Base-by-base conservation (phyloP, 35 echinoderm and acorn worm genomes). In the Apostichopus parvimensis region DNA sequence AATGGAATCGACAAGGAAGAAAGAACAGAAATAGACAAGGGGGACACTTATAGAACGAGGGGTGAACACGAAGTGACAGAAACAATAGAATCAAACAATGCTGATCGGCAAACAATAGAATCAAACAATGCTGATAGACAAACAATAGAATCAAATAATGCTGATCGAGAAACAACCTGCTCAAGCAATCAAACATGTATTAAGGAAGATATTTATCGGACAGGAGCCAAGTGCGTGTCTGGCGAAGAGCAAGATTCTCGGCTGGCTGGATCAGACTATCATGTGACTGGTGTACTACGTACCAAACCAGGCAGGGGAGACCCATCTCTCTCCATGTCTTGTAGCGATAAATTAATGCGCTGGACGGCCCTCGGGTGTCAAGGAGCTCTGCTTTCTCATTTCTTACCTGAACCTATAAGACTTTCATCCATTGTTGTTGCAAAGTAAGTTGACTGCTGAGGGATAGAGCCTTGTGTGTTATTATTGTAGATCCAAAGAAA, bases 381-480 rank as follows among this genome's bases (percentile, higher is more conserved):
- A 92, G 97, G 97, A 66, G 97, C 97, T 28, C 68, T 99, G 58
- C 91, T 99, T 20, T 96, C 97, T 26, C 97, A 99, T 75, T 96
- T 99, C 57, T 56, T 99, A 28, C 24, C 52, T 3, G 76, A 90
- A 61, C 97, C 93, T 55, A 57, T 99, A 7, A 87, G 90, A 54
- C 55, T 99, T n/a, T 77, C 87, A 9, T 80, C 93, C 9, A 87
- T 99, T 59, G 73, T 93, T 59, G 77, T 99, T 77, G 93, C 93
- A 53, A 95, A 87, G 94, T 99, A 93, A 61, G 90, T 80, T 23
- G 9, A 83, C 58, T 61, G 34, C 34, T 45, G 34, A 45, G 34
- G 2, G 34, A 45, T 45, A 45, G 34, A 45, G 34, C 34, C 34
- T 45, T 45, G 34, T 45, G 34, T 45, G 34, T 45, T 45, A 45